Base-by-base conservation (phyloP, 2,888 invertebrate genomes). In the Cryptocephalus moraei region DNA sequence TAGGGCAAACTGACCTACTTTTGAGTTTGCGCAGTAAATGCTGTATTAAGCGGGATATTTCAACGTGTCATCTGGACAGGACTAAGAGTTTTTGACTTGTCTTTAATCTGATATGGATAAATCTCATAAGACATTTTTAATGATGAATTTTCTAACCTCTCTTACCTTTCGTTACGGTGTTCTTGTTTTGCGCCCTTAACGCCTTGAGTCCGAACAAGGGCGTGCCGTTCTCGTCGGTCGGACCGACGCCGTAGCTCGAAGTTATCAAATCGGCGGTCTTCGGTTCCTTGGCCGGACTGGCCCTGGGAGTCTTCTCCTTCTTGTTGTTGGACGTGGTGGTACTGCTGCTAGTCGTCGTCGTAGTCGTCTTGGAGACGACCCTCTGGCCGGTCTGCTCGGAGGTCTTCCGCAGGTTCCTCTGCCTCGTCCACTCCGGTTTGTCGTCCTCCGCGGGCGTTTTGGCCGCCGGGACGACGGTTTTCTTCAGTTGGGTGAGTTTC, bases 211-310 rank as follows among this genome's bases (percentile, higher is more conserved):
- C 89, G 70, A 89, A 89, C 48, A 89, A 73, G 14, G 88, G 88
- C 48, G 77, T 74, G 9, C 89, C 88, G 57, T 86, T 81, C 54
- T 87, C 85, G 64, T 89, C 89, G 2, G 84, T 81, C 31, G 89
- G 89, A 0, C 89, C 89, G 1, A 86, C 84, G 1, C 88, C 88
- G 66, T 89, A 89, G 65, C 86, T 84, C 1, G 87, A 87, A 3
- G 84, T 87, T 49, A 89, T 82, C 32, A 78, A 78, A 64, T 86
- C 84, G 0, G 75, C 75, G 1, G 77, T 74, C 60, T 66, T 62
- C 3, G 59, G 49, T 44, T 71, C 69, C 48, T 64, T 65, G 2
- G 57, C 52, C 1, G 62, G 62, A 61, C 59, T 75, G 70, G 70
- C 60, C 71, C 72, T 51, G 9, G 50, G 45, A 34, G 52, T 53